Evolutionary conservation across 2,797 vertebrate species (phyloP), one percentile per base, ranked within the genome.

Genomic region (Prionace glauca): DNA sequence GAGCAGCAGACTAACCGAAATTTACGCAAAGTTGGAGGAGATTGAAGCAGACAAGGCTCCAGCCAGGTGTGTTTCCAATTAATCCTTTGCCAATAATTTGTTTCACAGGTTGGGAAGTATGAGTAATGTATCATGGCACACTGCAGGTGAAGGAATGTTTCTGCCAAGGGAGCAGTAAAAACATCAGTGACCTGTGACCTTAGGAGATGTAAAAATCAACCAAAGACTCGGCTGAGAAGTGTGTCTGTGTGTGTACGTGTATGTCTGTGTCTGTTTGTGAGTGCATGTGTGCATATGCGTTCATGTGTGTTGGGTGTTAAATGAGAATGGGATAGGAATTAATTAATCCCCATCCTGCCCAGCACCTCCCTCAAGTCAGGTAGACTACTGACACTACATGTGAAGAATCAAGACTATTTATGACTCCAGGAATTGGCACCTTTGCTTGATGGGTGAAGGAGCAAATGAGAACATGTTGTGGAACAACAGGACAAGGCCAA

Each of bases 41-140:
- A 99, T 99, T 11, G 99, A 99, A 69, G 98, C 99, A 0, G 99
- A 99, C 97, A 99, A 99, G 96, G 99, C 99, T 0, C 99, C 99
- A 0, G 99, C 99, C 22, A 98, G 98, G 99, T 99, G 97, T 96
- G 41, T 74, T 95, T 96, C 71, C 24, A 95, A 41, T 41, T 2
- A 45, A 45, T 84, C 41, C 81, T 45, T 84, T 84, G 20, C 22
- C 8, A 84, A 84, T 20, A 7, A 1, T 79, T 20, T 20, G 36
- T 84, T 84, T 41, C 36, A 45, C 8, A 45, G 41, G 0, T 84
- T 84, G 20, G 36, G 20, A 41, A 5, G 36, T 45, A 20, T 22
- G 16, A 20, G 79, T 84, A 84, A 24, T 45, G 81, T 32, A 2
- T 24, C 20, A 84, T 8, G 5, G 16, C 3, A 84, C 36, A 18